Percentiles rank a stretch among this genome's conserved stretches.
Conservation (phyloP, 1,140 invertebrate species). For the Panagrolaimus sp. region DNA sequence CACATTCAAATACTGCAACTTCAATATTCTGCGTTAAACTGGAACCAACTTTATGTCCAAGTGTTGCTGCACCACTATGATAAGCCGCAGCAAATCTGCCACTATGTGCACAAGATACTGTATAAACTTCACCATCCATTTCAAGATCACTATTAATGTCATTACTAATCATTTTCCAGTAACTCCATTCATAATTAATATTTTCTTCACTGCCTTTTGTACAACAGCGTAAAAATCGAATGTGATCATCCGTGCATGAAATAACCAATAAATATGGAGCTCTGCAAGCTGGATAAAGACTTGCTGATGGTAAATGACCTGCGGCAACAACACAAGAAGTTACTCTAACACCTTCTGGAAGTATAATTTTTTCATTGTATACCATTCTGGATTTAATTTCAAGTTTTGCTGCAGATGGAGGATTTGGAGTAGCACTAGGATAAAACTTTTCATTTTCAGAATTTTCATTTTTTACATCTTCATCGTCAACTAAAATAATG, state of each 20-base stretch:
- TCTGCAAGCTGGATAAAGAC: conserved; percentile 93
- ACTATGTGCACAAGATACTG: conserved; percentile 76
- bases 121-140: conserved; percentile 44
- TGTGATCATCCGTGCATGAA: conserved; percentile 79
- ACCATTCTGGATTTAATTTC: conserved; percentile 28
- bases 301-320: conserved; percentile 92
- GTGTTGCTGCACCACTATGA: conserved; percentile 58
- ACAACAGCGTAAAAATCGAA: conserved; percentile 61
- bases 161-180: conserved; percentile 57
- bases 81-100: conserved; percentile 93
- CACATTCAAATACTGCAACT: conserved; percentile 97
- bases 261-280: conserved; percentile 90
- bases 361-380: conserved; percentile 30
- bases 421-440: conserved; percentile 19
- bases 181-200: conserved; percentile 43
- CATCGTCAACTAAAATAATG: conserved; percentile 14
- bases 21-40: conserved; percentile 64
- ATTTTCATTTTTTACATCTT: conserved; percentile 13
- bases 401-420: conserved; percentile 28
- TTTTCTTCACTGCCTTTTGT: conserved; percentile 7
- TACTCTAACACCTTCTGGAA: conserved; percentile 20
- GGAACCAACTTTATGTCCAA: conserved; percentile 57
- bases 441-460: conserved; percentile 16
- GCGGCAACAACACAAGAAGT: conserved; percentile 61
- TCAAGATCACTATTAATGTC: conserved; percentile 46